Evolutionary conservation across 2,113 vertebrate genomes (phyloP), one percentile per base, ranked within the genome.

Genomic region (Lota lota): DNA sequence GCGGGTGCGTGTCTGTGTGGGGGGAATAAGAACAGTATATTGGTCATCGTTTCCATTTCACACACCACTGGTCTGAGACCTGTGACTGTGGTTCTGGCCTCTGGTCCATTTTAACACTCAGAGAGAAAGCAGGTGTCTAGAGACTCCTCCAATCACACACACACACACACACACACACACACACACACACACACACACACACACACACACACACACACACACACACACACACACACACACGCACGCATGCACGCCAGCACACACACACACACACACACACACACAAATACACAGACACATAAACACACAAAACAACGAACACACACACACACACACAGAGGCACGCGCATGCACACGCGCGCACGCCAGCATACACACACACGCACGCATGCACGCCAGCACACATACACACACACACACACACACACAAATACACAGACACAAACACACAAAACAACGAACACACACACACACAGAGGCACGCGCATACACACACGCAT

Each of bases 61-160:
- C 88, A 90, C 82, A 82, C 87, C 84, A 83, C 77, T 91, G 87
- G 83, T 89, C 87, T 86, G 85, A 88, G 89, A 88, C 85, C 87
- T 88, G 88, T 88, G 85, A 84, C 84, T 84, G 85, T 82, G 80
- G 79, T 75, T 80, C 62, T 77, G 82, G 82, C 86, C 85, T 81
- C 82, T 82, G 87, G 85, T 82, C 76, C 72, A 77, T 85, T 79
- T 82, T 70, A 76, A 80, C 81, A 85, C 79, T 79, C 81, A 64
- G 58, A 63, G 79, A 85, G 82, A 77, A 83, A 81, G 85, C 83
- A 85, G 84, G 83, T 86, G 88, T 86, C 81, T 74, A 71, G 86
- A 80, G 83, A 28, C 61, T 65, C 68, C 64, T 22, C 21, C 22
- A 59, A 51, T 68, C 63, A 70, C 70, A 67, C 10, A 8, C 40